phyloP scores from a whole-genome alignment of 2,797 vertebrate species.

The Enteromius afrohamiltoni region DNA sequence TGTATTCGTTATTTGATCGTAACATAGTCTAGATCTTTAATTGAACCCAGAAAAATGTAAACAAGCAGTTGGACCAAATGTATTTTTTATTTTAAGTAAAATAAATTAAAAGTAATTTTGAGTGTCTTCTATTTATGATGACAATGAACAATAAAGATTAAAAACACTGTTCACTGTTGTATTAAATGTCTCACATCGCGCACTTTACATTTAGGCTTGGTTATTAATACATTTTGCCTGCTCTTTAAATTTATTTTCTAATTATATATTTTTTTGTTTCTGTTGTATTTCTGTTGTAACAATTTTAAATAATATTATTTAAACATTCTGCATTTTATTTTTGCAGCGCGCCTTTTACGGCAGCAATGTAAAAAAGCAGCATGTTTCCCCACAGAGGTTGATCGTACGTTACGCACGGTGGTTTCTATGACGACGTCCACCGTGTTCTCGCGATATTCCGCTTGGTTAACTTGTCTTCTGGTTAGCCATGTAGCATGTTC shows the following conservation, averaged over 20 bases:
- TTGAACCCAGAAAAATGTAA: neutral
- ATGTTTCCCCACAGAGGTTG: neutral
- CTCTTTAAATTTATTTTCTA: neutral
- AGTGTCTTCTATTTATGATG: slow-evolving; percentile 3
- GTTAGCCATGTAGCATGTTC: slow-evolving; percentile 14
- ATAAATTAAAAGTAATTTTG: neutral
- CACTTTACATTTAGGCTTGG: neutral
- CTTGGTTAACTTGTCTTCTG: too few relatives aligned
- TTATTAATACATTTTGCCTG: neutral
- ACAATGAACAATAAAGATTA: neutral
- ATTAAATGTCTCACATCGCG: neutral
- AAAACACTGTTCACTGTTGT: neutral
- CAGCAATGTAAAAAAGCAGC: neutral
- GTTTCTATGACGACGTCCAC: slow-evolving; percentile 28
- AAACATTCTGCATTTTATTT: neutral
- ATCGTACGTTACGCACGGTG: neutral
- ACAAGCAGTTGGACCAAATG: slow-evolving; percentile 68
- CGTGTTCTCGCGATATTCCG: neutral
- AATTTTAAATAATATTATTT: neutral
- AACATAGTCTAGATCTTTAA: slow-evolving; percentile 5
- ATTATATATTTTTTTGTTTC: neutral
- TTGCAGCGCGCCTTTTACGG: slow-evolving; percentile 7
- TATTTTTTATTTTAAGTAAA: slow-evolving; percentile 27
- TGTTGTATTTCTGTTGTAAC: neutral
- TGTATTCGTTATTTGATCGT: slow-evolving; percentile 26